Percentiles rank a stretch among this genome's conserved stretches.
These are phyloP conservation scores for Hylia prasina DNA, from an alignment of 2,113 vertebrate species.

Conservation along the genomic window DNA sequence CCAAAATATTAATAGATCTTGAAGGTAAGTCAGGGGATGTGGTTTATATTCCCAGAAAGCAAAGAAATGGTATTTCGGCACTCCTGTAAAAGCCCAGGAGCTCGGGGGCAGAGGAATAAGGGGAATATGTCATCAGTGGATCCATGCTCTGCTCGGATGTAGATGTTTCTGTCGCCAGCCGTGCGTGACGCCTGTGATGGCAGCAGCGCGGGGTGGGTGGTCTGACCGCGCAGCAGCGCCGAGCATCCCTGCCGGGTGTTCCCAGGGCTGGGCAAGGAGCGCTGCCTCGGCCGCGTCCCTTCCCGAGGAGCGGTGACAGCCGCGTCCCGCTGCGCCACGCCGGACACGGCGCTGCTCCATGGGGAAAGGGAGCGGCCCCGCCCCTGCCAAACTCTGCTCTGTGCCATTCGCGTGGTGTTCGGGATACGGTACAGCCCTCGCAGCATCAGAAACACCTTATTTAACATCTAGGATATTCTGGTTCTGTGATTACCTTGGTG, in stretches of 20 bases:
- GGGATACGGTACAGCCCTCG: neutral
- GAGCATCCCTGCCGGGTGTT: neutral
- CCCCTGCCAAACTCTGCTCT: neutral
- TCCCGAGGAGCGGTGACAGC: neutral
- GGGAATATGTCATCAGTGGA: neutral
- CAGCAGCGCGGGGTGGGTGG: neutral
- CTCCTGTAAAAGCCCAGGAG: neutral
- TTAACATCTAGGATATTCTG: neutral
- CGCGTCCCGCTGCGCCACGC: neutral
- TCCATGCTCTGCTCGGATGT: neutral
- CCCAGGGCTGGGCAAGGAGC: neutral
- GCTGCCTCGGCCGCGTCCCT: too few species aligned
- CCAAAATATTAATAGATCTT: conserved; percentile 9
- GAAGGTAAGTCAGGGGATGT: neutral
- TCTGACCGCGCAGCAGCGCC: neutral
- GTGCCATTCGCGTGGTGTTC: accelerated
- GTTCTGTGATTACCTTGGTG: neutral
- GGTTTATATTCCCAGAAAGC: neutral
- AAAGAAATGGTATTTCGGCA: neutral
- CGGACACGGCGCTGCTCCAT: neutral
- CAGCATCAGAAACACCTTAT: neutral
- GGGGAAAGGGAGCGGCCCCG: neutral
- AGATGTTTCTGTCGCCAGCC: accelerated
- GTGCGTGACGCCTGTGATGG: accelerated
- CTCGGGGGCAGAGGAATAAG: neutral